Evolutionary conservation across 1,140 invertebrate genomes (phyloP).

Genomic region (Gryon sp.): DNA sequence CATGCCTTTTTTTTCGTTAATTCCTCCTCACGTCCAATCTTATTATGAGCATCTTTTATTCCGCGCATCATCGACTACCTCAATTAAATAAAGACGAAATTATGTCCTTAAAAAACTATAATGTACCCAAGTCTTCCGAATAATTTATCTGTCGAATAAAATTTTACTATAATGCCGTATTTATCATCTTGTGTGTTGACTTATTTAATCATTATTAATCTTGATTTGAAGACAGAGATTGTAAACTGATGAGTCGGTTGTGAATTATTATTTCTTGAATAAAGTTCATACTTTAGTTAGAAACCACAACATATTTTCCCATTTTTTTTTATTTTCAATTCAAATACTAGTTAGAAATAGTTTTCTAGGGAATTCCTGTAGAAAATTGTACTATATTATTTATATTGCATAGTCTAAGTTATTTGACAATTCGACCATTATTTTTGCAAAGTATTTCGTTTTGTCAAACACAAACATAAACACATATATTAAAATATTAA

Average conservation of each 20-base stretch:
- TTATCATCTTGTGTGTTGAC: conserved; percentile 20
- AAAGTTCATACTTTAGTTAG: neutral
- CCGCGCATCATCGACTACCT: conserved; percentile 46
- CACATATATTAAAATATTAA: conserved; percentile 56
- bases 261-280: neutral
- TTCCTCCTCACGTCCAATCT: conserved; percentile 25
- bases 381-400: too few relatives aligned
- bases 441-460: too few relatives aligned
- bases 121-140: conserved; percentile 28
- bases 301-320: too few relatives aligned
- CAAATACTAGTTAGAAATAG: too few relatives aligned
- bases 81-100: conserved; percentile 56
- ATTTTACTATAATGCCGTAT: conserved; percentile 43
- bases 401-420: too few relatives aligned
- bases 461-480: neutral
- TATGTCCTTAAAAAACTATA: conserved; percentile 42
- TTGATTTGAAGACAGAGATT: too few relatives aligned
- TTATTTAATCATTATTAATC: conserved; percentile 43
- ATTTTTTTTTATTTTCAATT: too few relatives aligned
- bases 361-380: too few relatives aligned
- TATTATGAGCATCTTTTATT: conserved; percentile 51
- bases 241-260: too few relatives aligned
- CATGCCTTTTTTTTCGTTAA: conserved; percentile 51
- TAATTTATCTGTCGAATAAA: conserved; percentile 46
- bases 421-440: too few relatives aligned